Evolutionary conservation across 92 coral and sea anemone species (phyloP), one percentile per base, ranked within the genome.

Genomic region (Montipora capitata): DNA sequence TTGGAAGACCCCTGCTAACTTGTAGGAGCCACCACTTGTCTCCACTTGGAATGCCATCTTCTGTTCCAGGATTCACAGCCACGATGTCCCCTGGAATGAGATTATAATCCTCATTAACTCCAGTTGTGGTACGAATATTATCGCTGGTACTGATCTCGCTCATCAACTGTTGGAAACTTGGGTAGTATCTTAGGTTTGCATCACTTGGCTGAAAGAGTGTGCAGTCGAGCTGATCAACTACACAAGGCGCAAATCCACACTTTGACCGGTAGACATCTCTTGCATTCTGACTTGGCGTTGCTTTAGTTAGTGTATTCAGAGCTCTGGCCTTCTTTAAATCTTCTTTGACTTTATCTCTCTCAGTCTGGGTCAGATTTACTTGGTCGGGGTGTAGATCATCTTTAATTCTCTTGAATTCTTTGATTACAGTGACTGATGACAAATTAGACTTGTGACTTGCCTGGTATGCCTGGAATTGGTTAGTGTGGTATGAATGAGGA

Each of bases 41-140:
- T 20, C 27, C 27, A 20, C 27, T 20, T 20, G 27, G 92, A 13
- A 89, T 66, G 27, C 89, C 89, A 76, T 89, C 52, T 67, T 82
- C 88, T 3, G 74, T 83, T 17, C 92, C 92, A 27, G 92, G 92
- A 83, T 89, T 89, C 4, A 83, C 89, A 8, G 79, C 92, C 12
- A 83, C 27, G 27, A 20, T 20, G 27, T 20, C 27, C 27, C 27
- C 27, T 20, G 27, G 27, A 20, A 20, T 20, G 75, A 89, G 62
- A 27, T 8, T 20, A 72, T 82, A 84, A 52, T 69, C 79, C 56
- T 84, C 58, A 63, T 77, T 69, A 5, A 56, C 62, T 8, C 74
- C 89, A 70, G 58, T 63, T 27, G 79, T 48, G 54, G 72, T 7
- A 8, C 41, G 43, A 63, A 5, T 82, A 17, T 59, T 13, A 9